These are phyloP conservation scores for Odontophorus gujanensis DNA, from an alignment of 2,113 vertebrate genomes.

Conservation along the genomic window DNA sequence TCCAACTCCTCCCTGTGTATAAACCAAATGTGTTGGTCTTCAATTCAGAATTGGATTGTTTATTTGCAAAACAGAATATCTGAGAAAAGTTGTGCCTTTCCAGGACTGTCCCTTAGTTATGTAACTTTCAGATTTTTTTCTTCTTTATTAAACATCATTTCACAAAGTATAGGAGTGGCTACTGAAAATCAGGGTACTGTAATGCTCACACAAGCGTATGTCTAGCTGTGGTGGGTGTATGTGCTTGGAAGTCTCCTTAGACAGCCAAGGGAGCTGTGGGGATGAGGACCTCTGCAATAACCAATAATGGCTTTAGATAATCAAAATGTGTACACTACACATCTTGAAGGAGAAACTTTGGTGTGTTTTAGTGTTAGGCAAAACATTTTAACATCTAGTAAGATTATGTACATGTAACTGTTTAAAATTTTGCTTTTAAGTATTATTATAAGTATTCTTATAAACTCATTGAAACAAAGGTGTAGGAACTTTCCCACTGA, in stretches of 20 bases:
- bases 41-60: not conserved
- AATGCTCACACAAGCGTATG: not conserved
- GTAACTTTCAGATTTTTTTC: not conserved
- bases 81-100: not conserved
- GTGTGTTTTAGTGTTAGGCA: not conserved
- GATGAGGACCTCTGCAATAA: not conserved
- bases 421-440: not conserved
- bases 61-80: not conserved
- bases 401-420: not conserved
- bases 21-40: not conserved
- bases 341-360: not conserved
- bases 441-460: not conserved
- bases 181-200: not conserved
- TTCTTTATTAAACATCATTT: not conserved
- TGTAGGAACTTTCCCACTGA: not conserved
- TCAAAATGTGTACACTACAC: fast-evolving
- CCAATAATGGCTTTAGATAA: not conserved
- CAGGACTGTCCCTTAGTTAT: not conserved
- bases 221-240: not conserved
- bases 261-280: not conserved
- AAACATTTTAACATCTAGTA: not conserved
- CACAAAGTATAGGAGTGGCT: not conserved
- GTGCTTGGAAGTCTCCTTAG: not conserved
- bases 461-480: not conserved
- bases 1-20: not conserved